A percentile compares a stretch with the other conserved stretches of the same genome.
These are phyloP conservation scores for Tupiocoris notatus DNA, from an alignment of 2,888 invertebrate species.

Conservation along the genomic window DNA sequence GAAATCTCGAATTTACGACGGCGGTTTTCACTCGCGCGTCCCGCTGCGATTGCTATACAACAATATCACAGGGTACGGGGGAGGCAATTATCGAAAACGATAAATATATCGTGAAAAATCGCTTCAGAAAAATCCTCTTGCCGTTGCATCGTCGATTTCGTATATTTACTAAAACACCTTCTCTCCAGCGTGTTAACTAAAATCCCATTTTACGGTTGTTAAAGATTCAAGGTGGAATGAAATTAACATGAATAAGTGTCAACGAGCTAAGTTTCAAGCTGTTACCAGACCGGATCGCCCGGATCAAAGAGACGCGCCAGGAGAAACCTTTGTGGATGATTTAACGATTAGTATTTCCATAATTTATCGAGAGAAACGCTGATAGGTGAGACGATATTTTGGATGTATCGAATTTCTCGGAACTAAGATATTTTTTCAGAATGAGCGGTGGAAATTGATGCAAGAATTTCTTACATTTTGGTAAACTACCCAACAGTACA, in stretches of 20 bases:
- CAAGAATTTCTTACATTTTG: too few species aligned
- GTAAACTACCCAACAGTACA: too few species aligned
- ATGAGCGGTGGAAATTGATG: too few species aligned
- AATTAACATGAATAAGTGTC: conserved; percentile 29
- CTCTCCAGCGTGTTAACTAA: neutral
- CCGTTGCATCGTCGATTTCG: neutral
- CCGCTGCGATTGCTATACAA: conserved; percentile 21
- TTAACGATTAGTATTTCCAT: neutral
- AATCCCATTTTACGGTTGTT: conserved; percentile 32
- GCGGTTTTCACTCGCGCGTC: neutral
- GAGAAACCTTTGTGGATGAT: neutral
- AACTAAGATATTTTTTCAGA: too few species aligned
- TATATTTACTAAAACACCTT: conserved; percentile 11
- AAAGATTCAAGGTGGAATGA: conserved; percentile 16
- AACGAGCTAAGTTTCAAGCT: conserved; percentile 8
- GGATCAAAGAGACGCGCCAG: neutral
- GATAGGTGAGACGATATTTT: neutral
- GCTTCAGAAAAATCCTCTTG: conserved; percentile 8
- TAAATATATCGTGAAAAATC: conserved; percentile 16
- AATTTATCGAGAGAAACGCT: neutral
- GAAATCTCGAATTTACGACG: conserved; percentile 24
- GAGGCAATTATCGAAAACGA: conserved; percentile 27
- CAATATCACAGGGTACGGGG: conserved; percentile 10
- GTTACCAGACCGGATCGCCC: neutral
- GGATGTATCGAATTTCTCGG: neutral